A percentile compares a stretch with the other conserved stretches of the same genome.
Conservation (phyloP, 2,113 vertebrate genomes). For the Corynorhinus townsendii region DNA sequence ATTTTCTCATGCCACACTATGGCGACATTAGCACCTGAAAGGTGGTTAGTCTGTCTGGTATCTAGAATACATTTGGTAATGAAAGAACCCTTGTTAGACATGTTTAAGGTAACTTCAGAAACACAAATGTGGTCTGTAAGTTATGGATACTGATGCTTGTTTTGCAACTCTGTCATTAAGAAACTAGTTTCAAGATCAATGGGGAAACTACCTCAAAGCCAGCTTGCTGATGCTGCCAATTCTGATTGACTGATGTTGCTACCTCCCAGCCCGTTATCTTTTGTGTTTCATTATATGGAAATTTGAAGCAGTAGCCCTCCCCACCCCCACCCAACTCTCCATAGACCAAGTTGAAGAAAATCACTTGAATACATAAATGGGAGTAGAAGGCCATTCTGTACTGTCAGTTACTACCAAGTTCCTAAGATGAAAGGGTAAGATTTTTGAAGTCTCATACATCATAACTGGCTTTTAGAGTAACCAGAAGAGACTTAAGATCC, state of each 20-base stretch:
- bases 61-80: neutral
- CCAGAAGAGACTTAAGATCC: neutral
- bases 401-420: neutral
- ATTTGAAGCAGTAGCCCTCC: neutral
- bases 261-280: neutral
- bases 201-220: neutral
- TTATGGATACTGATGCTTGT: neutral
- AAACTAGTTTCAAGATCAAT: constrained; percentile 1
- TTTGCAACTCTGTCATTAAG: neutral
- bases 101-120: neutral
- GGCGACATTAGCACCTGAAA: neutral
- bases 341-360: neutral
- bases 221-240: neutral
- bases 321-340: neutral
- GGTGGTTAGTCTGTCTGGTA: neutral
- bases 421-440: constrained; percentile 17
- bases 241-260: constrained; percentile 14
- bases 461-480: neutral
- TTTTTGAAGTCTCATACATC: neutral
- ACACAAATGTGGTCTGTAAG: rapidly evolving
- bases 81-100: neutral
- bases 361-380: neutral
- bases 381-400: neutral
- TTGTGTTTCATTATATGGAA: neutral
- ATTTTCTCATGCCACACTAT: neutral